These are phyloP conservation scores for Drosophila meridiana DNA, from an alignment of 2,888 invertebrate species.

Conservation along the genomic window DNA sequence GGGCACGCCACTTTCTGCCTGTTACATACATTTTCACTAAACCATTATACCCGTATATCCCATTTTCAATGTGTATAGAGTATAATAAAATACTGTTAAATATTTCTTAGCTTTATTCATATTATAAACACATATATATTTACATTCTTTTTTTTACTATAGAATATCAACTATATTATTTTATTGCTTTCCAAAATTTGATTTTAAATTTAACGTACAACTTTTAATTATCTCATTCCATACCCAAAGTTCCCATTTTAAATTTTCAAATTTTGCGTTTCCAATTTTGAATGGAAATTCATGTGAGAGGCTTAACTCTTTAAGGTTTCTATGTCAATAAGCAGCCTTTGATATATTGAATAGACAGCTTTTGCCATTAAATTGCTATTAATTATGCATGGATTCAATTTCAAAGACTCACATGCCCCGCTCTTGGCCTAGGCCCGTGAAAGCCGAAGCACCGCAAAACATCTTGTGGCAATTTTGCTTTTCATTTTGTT, in stretches of 20 bases:
- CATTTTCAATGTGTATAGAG: too few species aligned
- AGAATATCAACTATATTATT: too few species aligned
- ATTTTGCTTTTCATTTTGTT: slow-evolving; percentile 10
- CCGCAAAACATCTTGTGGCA: slow-evolving; percentile 38
- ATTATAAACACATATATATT: too few species aligned
- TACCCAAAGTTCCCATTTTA: not conserved
- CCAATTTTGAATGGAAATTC: not conserved
- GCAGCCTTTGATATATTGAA: slow-evolving; percentile 12
- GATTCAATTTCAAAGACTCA: slow-evolving; percentile 35
- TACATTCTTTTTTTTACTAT: too few species aligned
- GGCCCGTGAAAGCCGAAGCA: slow-evolving; percentile 35
- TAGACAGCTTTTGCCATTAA: slow-evolving; percentile 13
- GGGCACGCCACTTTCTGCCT: too few species aligned
- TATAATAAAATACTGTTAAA: too few species aligned
- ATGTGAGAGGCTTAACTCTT: not conserved
- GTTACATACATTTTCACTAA: too few species aligned
- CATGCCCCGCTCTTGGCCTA: slow-evolving; percentile 50
- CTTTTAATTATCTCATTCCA: not conserved
- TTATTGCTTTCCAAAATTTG: too few species aligned
- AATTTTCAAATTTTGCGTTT: not conserved
- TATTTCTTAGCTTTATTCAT: too few species aligned
- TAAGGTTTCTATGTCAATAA: not conserved
- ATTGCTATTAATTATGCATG: slow-evolving; percentile 48
- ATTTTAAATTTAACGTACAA: too few species aligned
- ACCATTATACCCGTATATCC: too few species aligned